Evolutionary conservation across 2,888 invertebrate genomes (phyloP), one percentile per base, ranked within the genome.

Genomic region (Drosophila neonasuta): DNA sequence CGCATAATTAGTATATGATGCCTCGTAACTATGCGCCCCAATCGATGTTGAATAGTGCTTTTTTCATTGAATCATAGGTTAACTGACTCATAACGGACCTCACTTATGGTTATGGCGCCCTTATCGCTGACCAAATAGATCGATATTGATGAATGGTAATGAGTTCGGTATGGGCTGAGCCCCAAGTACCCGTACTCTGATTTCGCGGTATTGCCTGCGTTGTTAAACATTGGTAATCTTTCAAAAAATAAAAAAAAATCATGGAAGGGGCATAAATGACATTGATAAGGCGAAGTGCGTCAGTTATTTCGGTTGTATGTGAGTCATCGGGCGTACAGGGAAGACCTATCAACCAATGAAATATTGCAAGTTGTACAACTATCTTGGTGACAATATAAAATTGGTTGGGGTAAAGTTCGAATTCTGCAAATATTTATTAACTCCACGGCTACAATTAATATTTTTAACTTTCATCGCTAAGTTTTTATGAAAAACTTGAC

Each of bases 271-370:
- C n/a, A 56, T 44, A 64, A 46, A 57, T 51, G 10, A 44, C 24
- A 36, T 30, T 48, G 57, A 75, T 71, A 66, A 64, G 52, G 8
- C 2, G 0, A 50, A 41, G 36, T 72, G 11, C 34, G 36, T 32
- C 15, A 48, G 17, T n/a, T 52, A 9, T 49, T 36, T 9, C 15
- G n/a, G 41, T 20, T 9, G 13, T 2, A 5, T 41, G n/a, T 72
- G 71, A 74, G 7, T 72, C 75, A 70, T 49, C 3, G 7, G 6
- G 1, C 9, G 36, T 44, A 49, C 42, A 64, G 57, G 75, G 65
- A 72, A 74, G 15, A 32, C 64, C 56, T 15, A 49, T 52, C 15
- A 50, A 13, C 20, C 30, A 15, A 24, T 39, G 15, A 13, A 7
- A 55, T 32, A 42, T 32, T 15, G 48, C n/a, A 32, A 6, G 50